A percentile compares a stretch with the other conserved stretches of the same genome.
These are phyloP conservation scores for Macrophya alboannulata DNA, from an alignment of 2,888 invertebrate species.

Conservation along the genomic window DNA sequence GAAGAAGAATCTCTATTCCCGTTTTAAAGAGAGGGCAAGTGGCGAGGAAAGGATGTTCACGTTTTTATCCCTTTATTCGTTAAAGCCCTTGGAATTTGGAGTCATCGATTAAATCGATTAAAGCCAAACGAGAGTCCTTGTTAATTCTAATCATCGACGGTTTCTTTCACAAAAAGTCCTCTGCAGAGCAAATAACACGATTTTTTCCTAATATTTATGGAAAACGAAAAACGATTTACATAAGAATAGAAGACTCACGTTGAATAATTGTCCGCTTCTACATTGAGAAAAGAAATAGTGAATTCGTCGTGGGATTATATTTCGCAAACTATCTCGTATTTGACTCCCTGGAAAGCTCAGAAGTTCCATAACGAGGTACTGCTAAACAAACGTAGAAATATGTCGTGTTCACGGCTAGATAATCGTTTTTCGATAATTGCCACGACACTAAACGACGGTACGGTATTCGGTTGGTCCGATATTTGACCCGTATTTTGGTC, in stretches of 20 bases:
- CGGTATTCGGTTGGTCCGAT: conserved; percentile 29
- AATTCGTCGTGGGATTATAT: not conserved
- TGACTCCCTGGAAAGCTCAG: not conserved
- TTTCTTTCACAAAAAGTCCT: not conserved
- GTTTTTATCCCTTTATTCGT: not conserved
- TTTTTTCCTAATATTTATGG: not conserved
- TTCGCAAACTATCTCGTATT: not conserved
- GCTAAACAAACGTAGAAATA: conserved; percentile 61
- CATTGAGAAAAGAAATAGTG: not conserved
- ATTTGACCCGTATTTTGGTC: conserved; percentile 29
- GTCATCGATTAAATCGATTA: conserved; percentile 34
- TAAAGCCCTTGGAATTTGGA: not conserved
- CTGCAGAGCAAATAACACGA: conserved; percentile 2
- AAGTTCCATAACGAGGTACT: conserved; percentile 57
- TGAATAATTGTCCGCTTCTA: not conserved
- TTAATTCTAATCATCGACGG: conserved; percentile 6
- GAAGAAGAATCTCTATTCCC: conserved; percentile 28
- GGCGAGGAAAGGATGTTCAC: conserved; percentile 16
- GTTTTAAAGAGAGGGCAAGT: conserved; percentile 42
- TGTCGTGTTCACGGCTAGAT: conserved; percentile 59
- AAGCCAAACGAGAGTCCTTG: not conserved
- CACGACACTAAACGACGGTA: conserved; percentile 57
- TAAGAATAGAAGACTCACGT: not conserved
- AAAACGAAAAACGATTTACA: not conserved
- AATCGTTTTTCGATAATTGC: conserved; percentile 65